These are phyloP conservation scores for Phengaris arion DNA, from an alignment of 2,888 invertebrate genomes.

Conservation along the genomic window DNA sequence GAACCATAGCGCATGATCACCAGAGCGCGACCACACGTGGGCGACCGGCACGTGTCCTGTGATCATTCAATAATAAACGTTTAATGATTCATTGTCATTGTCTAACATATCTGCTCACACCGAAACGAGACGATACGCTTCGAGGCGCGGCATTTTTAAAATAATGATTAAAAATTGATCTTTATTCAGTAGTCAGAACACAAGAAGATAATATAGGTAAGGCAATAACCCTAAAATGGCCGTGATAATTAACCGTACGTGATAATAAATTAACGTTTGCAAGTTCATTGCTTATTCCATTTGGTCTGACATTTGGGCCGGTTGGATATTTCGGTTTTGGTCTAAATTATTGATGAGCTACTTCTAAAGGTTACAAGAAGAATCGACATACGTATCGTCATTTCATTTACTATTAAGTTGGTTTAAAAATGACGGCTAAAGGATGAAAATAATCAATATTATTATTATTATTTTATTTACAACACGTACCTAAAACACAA, in stretches of 20 bases:
- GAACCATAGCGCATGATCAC: background rate
- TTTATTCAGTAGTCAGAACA: too few relatives aligned
- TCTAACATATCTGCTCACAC: background rate
- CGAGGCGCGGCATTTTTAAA: too few relatives aligned
- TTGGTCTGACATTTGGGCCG: slow-evolving; percentile 66
- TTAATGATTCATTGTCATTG: background rate
- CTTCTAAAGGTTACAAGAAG: background rate
- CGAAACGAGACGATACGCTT: too few relatives aligned
- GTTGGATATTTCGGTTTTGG: slow-evolving; percentile 44
- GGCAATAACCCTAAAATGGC: slow-evolving; percentile 6
- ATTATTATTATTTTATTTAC: too few relatives aligned
- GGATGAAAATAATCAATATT: too few relatives aligned
- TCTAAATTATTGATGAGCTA: background rate
- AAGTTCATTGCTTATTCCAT: slow-evolving; percentile 67
- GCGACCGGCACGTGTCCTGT: background rate
- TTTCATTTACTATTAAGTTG: background rate
- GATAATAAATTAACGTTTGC: slow-evolving; percentile 42
- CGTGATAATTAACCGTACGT: slow-evolving; percentile 32
- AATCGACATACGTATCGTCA: background rate
- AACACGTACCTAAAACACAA: too few relatives aligned
- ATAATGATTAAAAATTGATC: too few relatives aligned
- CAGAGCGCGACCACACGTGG: background rate
- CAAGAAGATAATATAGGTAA: too few relatives aligned
- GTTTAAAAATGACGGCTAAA: too few relatives aligned
- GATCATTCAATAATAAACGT: background rate